Evolutionary conservation across 2,113 vertebrate genomes (phyloP).

Genomic region (Anhinga rufa): DNA sequence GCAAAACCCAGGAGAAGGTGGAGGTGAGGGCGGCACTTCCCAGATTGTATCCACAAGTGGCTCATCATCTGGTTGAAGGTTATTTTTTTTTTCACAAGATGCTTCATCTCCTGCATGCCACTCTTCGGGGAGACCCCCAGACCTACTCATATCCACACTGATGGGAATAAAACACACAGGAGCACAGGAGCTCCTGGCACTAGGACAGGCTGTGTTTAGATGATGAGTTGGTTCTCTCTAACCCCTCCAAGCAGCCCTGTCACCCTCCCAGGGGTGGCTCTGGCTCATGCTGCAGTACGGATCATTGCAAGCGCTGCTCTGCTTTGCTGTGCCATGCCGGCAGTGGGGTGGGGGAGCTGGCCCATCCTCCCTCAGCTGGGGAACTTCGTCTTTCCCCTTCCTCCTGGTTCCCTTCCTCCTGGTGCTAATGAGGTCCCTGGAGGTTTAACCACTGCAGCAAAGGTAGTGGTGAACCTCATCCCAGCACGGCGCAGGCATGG

Average conservation of each 20-base stretch:
- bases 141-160: not conserved
- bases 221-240: not conserved
- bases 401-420: not conserved
- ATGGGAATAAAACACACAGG: not conserved
- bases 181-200: not conserved
- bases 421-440: not conserved
- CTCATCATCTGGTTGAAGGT: not conserved
- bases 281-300: not conserved
- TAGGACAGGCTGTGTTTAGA: not conserved
- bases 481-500: not conserved
- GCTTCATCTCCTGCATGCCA: not conserved
- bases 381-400: not conserved
- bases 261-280: not conserved
- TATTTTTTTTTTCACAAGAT: not conserved
- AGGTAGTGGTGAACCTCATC: not conserved
- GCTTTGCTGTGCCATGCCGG: fast-evolving
- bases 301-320: fast-evolving
- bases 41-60: fast-evolving
- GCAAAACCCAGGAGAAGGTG: not conserved
- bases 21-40: fast-evolving
- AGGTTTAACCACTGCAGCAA: not conserved
- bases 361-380: not conserved
- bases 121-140: not conserved
- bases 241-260: not conserved
- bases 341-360: not conserved